Base-by-base conservation (phyloP, 37 sponge, comb jelly and placozoan genomes). In the Corticium candelabrum region DNA sequence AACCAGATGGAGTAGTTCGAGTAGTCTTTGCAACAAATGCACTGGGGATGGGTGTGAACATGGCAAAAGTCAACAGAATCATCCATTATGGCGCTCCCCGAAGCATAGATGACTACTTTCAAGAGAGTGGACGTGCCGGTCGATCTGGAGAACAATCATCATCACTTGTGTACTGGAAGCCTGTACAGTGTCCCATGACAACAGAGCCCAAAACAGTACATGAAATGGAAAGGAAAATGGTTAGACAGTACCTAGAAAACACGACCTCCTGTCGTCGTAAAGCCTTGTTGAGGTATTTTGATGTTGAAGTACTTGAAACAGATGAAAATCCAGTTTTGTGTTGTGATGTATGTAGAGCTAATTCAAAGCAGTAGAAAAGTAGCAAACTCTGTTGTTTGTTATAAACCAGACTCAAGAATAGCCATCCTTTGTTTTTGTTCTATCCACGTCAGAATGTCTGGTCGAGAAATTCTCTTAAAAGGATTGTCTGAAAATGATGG, bases 1-100 rank as follows among this genome's bases (percentile, higher is more conserved):
- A 68, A 29, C 27, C 39, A 37, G 81, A 84, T 75, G 81, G 85
- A 11, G 69, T 80, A 36, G 68, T 84, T 35, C 41, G 82, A 34
- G 83, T 86, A 2, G 83, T 86, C 30, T 86, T 86, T 82, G 86
- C 86, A 2, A 86, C 86, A 21, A 68, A 77, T 1, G 86, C 86
- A 31, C 74, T 86, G 1, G 86, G 82, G 37, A 82, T 86, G 86
- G 79, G 85, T 34, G 67, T 84, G 2, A 35, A 84, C 68, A 36
- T 72, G 0, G 34, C 0, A 41, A 41, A 31, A 15, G 37, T 80
- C 11, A 40, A 84, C 35, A 56, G 29, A n/a, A 80, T 74, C 38
- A 2, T 74, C 15, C 85, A 84, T 75, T 80, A 84, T 74, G 85
- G 85, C 29, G 85, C 85, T 15, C 85, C 85, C 34, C 5, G 38